phyloP scores from a whole-genome alignment of 2,113 vertebrate species.

The Azemiops feae region DNA sequence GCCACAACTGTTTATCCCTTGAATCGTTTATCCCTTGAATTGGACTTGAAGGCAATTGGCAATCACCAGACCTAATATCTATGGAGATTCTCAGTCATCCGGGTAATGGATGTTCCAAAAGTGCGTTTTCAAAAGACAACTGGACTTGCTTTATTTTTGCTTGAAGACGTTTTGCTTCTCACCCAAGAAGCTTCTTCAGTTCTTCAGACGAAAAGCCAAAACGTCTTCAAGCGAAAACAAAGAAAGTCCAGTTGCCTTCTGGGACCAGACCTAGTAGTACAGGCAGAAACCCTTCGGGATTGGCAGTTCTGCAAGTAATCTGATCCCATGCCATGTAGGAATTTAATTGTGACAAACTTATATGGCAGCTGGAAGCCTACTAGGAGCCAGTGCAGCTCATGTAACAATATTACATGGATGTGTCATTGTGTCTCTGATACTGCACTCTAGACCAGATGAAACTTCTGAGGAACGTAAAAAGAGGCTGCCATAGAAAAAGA shows the following conservation, averaged over 20 bases:
- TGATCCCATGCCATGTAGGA: neutral
- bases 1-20: neutral
- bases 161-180: too few species aligned
- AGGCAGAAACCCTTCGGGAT: neutral
- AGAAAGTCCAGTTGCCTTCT: too few species aligned
- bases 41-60: neutral
- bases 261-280: neutral
- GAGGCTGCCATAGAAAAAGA: neutral
- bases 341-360: too few species aligned
- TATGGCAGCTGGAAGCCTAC: too few species aligned
- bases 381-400: too few species aligned
- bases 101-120: too few species aligned
- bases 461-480: neutral
- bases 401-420: neutral
- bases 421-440: neutral
- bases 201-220: too few species aligned
- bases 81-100: too few species aligned
- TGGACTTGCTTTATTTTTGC: too few species aligned
- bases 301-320: neutral
- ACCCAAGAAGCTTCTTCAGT: too few species aligned
- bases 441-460: neutral
- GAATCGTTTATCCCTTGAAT: neutral
- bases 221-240: too few species aligned
- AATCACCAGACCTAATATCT: neutral
- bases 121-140: too few species aligned